Base-by-base conservation (phyloP, 1,140 invertebrate genomes). In the Drosophila sproati region DNA sequence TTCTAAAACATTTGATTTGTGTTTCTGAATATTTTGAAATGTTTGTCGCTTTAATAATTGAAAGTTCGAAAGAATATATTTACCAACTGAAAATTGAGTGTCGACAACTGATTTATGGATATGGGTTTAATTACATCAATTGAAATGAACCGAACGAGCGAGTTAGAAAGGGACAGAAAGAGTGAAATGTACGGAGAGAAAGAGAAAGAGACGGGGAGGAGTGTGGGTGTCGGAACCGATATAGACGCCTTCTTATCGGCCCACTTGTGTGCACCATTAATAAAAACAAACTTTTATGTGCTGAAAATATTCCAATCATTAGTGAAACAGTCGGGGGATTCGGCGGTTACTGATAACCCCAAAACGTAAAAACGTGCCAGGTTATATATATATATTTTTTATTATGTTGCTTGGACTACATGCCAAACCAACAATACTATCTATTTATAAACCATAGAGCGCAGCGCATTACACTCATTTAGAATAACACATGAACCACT, bases 211-310 rank as follows among this genome's bases (percentile, higher is more conserved):
- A 55, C 5, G 20, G 7, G 6, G 7, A 3, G 12, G 2, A 4
- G 52, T 2, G 12, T 20, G 20, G 20, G 20, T 20, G 20, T 20
- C 20, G 1, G 20, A 20, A 1, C 20, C 34, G 5, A 34, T 34
- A 34, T 34, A 34, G 54, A 20, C 1, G 6, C 12, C 7, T n/a
- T 57, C 32, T 41, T 37, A 59, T 62, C 51, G 56, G 5, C 28
- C 28, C 32, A 29, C 29, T 41, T 56, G 35, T 35, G 32, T 32
- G 31, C 48, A 59, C 80, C 83, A 82, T 78, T 75, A 75, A 78
- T 82, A 78, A 66, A 73, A 57, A 57, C n/a, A 32, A 55, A 68
- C 61, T 70, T 63, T 52, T 57, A 78, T 83, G 73, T 76, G 73
- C 66, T 71, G 72, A 76, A 83, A 76, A 55, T 8, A 28, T 20